phyloP scores from a whole-genome alignment of 2,113 vertebrate genomes.

The Myanophis thanlyinensis region DNA sequence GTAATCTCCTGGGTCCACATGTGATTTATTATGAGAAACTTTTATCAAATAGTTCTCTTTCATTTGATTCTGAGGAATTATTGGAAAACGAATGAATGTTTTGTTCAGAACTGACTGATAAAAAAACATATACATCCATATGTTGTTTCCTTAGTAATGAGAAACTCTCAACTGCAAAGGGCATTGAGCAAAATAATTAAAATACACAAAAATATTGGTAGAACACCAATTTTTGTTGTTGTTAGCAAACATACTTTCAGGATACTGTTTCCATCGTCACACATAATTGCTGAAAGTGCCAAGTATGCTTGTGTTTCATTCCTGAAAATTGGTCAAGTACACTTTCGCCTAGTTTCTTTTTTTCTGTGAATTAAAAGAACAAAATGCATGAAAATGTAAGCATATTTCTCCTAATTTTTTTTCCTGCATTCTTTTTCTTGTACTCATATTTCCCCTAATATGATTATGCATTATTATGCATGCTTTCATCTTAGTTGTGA shows the following conservation, averaged over 20 bases:
- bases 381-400: neutral
- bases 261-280: constrained; percentile 61
- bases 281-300: constrained; percentile 57
- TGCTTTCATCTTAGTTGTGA: neutral
- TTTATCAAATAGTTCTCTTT: constrained; percentile 69
- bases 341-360: neutral
- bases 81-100: constrained; percentile 77
- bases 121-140: constrained; percentile 75
- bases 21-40: constrained; percentile 73
- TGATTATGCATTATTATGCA: neutral
- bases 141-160: constrained; percentile 70
- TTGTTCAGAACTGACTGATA: constrained; percentile 77
- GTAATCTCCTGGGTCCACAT: too few species aligned
- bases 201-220: constrained; percentile 73
- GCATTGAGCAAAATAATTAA: constrained; percentile 80
- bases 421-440: neutral
- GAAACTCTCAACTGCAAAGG: constrained; percentile 72
- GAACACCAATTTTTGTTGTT: constrained; percentile 56
- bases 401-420: neutral
- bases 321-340: constrained; percentile 40
- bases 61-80: constrained; percentile 74
- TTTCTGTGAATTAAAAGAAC: neutral
- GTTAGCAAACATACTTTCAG: constrained; percentile 67
- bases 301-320: constrained; percentile 50
- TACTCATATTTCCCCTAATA: neutral